These are phyloP conservation scores for Ophiodon elongatus DNA, from an alignment of 2,113 vertebrate species.

Conservation along the genomic window DNA sequence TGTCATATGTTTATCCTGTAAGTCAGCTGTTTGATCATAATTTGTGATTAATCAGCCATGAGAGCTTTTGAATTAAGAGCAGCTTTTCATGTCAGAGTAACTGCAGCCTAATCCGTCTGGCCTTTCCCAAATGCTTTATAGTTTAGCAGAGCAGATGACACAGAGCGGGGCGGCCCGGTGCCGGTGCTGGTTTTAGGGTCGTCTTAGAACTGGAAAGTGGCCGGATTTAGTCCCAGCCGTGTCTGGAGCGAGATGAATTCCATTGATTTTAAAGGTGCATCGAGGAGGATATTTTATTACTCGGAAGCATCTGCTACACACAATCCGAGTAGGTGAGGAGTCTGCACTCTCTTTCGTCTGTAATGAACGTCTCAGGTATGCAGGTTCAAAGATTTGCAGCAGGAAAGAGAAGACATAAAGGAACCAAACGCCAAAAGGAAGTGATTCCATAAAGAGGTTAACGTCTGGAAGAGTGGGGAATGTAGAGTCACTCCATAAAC, in stretches of 20 bases:
- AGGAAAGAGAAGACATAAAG: not conserved
- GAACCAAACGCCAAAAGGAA: not conserved
- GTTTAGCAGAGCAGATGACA: conserved; percentile 62
- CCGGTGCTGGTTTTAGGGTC: conserved; percentile 22
- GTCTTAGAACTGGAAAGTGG: conserved; percentile 27
- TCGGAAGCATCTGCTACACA: conserved; percentile 4
- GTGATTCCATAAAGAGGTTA: not conserved
- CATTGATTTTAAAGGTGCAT: conserved; percentile 5
- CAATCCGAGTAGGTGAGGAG: not conserved
- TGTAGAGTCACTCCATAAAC: not conserved
- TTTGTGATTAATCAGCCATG: conserved; percentile 75
- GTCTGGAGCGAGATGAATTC: conserved; percentile 8
- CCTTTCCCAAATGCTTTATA: conserved; percentile 52
- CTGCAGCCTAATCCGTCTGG: conserved; percentile 69
- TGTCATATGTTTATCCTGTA: conserved; percentile 69
- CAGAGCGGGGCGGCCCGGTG: conserved; percentile 22
- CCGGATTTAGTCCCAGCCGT: conserved; percentile 27
- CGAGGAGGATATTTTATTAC: conserved; percentile 2
- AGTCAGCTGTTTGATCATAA: conserved; percentile 76
- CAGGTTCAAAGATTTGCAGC: not conserved
- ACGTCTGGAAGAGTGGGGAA: not conserved
- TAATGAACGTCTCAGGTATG: not conserved
- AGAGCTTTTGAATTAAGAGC: conserved; percentile 66
- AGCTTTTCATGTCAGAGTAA: conserved; percentile 67
- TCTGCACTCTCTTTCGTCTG: not conserved